phyloP scores from a whole-genome alignment of 2,888 invertebrate genomes.

The Dascillus cervinus region DNA sequence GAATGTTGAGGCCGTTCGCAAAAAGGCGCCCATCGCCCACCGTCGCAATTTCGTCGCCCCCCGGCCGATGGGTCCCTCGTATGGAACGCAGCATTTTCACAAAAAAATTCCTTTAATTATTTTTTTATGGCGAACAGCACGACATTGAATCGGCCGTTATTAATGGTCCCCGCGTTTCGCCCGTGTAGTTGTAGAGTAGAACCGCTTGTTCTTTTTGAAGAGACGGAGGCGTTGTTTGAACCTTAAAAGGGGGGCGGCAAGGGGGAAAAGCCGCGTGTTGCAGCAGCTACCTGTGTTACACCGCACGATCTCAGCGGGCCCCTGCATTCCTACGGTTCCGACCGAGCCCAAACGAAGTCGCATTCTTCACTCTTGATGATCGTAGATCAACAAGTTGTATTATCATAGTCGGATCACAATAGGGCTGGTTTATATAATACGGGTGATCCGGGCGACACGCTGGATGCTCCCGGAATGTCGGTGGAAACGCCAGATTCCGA shows the following conservation, averaged over 20 bases:
- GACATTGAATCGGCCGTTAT: no score
- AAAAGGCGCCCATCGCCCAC: neutral
- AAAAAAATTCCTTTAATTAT: no score
- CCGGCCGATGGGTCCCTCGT: no score
- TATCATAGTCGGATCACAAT: neutral
- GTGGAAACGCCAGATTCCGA: no score
- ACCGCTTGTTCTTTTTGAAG: no score
- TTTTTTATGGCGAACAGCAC: no score
- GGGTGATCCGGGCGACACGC: neutral
- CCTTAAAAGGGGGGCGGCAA: conserved; percentile 23
- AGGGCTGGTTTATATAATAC: neutral
- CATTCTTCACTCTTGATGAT: conserved; percentile 49
- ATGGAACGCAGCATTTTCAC: no score
- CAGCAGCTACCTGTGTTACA: conserved; percentile 37
- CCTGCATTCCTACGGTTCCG: conserved; percentile 50
- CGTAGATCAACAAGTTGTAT: conserved; percentile 28
- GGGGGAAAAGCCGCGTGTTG: conserved; percentile 25
- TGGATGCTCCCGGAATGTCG: neutral
- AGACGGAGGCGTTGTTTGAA: neutral
- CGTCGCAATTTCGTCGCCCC: no score
- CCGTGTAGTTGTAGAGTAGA: no score
- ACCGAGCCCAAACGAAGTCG: conserved; percentile 36
- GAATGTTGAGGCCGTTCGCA: conserved; percentile 28
- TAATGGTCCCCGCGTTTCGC: no score
- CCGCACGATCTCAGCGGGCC: conserved; percentile 43